Base-by-base conservation (phyloP, 2,888 invertebrate genomes). In the Tenthredo mesomela region DNA sequence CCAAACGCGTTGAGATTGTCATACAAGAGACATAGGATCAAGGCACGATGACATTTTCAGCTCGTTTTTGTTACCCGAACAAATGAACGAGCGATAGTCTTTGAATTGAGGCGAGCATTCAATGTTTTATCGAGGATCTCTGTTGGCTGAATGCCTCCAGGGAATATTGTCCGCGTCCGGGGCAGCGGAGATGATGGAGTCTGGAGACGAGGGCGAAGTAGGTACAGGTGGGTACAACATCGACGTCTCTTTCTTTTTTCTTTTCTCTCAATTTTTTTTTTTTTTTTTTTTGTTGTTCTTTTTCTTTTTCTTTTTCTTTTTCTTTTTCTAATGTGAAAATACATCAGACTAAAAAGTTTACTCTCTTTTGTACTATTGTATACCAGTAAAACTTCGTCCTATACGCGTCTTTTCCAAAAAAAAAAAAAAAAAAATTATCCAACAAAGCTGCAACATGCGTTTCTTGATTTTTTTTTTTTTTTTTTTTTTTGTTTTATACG, bases 91-190 rank as follows among this genome's bases (percentile, higher is more conserved):
- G 86, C 85, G 84, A 88, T 85, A 77, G 85, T 77, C 82, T 86
- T 85, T 88, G 87, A 88, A 88, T 86, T 86, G 86, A 84, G 86
- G 86, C 82, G 84, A 82, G 90, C 87, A 92, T 92, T 92, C 92
- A 92, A 87, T 92, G 92, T 92, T 92, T 93, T 92, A 92, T 93
- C 93, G 89, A 86, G 88, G 90, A 92, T 92, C 92, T 92, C 88
- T 87, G 89, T 89, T 89, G 89, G 88, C 89, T 91, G 92, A 92
- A 92, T 92, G 89, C 88, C 89, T 91, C 86, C 86, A 85, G 86
- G 88, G 82, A 87, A 88, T 88, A 89, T 91, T 92, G 90, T 92
- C 78, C 78, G 75, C 21, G 43, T 78, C 43, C 78, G 78, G 78
- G 78, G 33, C 29, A 54, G 9, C 78, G 58, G 25, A 9, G 70